These are phyloP conservation scores for Drepana falcataria DNA, from an alignment of 2,888 invertebrate species.

Conservation along the genomic window DNA sequence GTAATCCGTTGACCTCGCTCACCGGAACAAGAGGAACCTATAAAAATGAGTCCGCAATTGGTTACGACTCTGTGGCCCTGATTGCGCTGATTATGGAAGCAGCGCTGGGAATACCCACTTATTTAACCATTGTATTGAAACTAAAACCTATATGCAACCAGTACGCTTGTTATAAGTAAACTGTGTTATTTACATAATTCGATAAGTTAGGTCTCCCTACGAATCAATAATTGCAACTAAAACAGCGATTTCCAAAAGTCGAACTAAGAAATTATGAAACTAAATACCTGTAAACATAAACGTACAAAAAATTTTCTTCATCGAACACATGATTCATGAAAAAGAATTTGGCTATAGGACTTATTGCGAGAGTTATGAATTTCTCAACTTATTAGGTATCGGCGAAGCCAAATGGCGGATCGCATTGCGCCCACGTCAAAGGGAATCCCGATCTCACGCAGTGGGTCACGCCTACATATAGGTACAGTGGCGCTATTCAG, in stretches of 20 bases:
- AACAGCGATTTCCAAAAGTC: too few relatives aligned
- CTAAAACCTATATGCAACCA: too few relatives aligned
- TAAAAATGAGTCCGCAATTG: conserved; percentile 3
- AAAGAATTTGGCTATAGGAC: too few relatives aligned
- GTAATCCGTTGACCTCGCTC: conserved; percentile 16
- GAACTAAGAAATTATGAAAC: too few relatives aligned
- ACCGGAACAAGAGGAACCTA: conserved; percentile 7
- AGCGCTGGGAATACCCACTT: conserved; percentile 18
- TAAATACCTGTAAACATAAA: too few relatives aligned
- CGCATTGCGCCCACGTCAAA: conserved; percentile 25
- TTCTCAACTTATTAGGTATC: conserved; percentile 4
- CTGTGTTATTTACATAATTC: too few relatives aligned
- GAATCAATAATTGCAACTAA: too few relatives aligned
- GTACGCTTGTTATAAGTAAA: too few relatives aligned
- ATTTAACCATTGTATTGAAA: background rate
- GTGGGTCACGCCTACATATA: conserved; percentile 17
- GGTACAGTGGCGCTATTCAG: conserved; percentile 5
- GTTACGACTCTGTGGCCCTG: conserved; percentile 15
- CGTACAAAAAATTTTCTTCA: too few relatives aligned
- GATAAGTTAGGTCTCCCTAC: too few relatives aligned
- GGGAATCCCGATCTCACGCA: conserved; percentile 43
- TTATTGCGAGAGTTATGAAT: too few relatives aligned
- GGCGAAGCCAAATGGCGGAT: conserved; percentile 5
- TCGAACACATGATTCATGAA: too few relatives aligned
- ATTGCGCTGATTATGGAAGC: conserved; percentile 17